A percentile compares a stretch with the other conserved stretches of the same genome.
These are phyloP conservation scores for Panonychus citri DNA, from an alignment of 1,140 invertebrate species.

Conservation along the genomic window DNA sequence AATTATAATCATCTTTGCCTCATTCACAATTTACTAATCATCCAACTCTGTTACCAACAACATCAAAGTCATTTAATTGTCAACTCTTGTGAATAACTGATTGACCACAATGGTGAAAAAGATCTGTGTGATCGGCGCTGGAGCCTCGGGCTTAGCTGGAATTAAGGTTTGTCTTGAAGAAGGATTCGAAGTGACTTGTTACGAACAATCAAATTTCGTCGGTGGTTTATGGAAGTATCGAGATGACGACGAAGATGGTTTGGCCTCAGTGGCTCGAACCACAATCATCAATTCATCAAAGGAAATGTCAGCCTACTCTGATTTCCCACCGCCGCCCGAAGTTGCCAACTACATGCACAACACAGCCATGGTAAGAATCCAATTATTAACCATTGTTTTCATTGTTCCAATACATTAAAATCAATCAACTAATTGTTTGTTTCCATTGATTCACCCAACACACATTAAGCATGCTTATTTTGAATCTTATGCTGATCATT, in stretches of 20 bases:
- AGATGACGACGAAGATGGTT: constrained; percentile 19
- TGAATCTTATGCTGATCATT: constrained; percentile 18
- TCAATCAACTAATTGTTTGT: not conserved
- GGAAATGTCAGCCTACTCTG: constrained; percentile 24
- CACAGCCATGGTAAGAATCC: constrained; percentile 12
- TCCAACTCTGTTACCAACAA: no score
- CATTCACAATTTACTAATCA: no score
- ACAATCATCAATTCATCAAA: constrained; percentile 18
- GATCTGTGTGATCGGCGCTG: constrained; percentile 27
- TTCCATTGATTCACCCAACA: not conserved
- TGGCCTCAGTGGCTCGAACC: constrained; percentile 16
- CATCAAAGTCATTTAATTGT: no score
- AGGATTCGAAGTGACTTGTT: constrained; percentile 19
- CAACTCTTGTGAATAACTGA: no score
- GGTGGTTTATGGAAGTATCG: constrained; percentile 31
- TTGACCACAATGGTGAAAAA: not conserved
- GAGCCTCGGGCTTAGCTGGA: constrained; percentile 24
- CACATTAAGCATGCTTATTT: constrained; percentile 21
- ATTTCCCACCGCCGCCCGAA: constrained; percentile 21
- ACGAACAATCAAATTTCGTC: constrained; percentile 24
- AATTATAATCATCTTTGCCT: no score
- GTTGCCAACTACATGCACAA: constrained; percentile 23
- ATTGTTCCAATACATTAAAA: not conserved
- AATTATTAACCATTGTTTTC: not conserved
- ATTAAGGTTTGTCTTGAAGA: constrained; percentile 26